Conservation (phyloP, 64 coral and sea anemone genomes). For the Actinia equina region DNA sequence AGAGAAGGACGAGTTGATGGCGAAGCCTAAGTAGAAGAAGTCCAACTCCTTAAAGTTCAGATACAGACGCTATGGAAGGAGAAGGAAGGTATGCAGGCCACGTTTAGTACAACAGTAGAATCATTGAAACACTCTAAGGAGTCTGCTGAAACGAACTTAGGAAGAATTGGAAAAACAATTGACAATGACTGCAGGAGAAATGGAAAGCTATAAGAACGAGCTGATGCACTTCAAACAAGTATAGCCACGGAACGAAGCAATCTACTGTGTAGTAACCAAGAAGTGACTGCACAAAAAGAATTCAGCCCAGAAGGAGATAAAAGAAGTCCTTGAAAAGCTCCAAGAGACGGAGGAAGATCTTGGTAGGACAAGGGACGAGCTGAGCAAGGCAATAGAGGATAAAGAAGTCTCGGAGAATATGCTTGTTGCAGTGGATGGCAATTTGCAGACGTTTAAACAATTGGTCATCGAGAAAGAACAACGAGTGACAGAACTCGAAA, state of each 20-base stretch:
- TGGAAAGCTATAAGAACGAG: slow-evolving; percentile 29
- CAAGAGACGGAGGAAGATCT: not conserved
- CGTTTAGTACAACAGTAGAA: not conserved
- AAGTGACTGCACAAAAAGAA: not conserved
- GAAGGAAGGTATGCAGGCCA: not conserved
- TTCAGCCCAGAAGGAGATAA: not conserved
- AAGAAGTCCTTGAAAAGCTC: not conserved
- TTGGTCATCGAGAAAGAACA: slow-evolving; percentile 10
- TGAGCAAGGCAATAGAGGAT: not conserved
- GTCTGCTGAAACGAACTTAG: slow-evolving; percentile 20
- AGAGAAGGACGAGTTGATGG: not conserved
- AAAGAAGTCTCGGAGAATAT: slow-evolving; percentile 10
- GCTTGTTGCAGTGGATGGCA: slow-evolving; percentile 34
- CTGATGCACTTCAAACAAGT: not conserved
- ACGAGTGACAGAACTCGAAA: slow-evolving; percentile 24
- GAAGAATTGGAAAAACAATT: slow-evolving; percentile 17
- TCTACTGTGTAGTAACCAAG: slow-evolving; percentile 13
- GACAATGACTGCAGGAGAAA: slow-evolving; percentile 1
- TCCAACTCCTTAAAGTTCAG: slow-evolving; percentile 22
- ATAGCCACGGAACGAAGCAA: slow-evolving; percentile 19
- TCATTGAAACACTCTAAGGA: not conserved
- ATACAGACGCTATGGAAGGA: not conserved
- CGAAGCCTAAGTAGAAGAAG: slow-evolving; percentile 22
- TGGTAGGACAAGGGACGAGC: slow-evolving; percentile 13
- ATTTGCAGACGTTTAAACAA: not conserved